Conservation (phyloP, 2,113 vertebrate species). For the Pavo muticus region DNA sequence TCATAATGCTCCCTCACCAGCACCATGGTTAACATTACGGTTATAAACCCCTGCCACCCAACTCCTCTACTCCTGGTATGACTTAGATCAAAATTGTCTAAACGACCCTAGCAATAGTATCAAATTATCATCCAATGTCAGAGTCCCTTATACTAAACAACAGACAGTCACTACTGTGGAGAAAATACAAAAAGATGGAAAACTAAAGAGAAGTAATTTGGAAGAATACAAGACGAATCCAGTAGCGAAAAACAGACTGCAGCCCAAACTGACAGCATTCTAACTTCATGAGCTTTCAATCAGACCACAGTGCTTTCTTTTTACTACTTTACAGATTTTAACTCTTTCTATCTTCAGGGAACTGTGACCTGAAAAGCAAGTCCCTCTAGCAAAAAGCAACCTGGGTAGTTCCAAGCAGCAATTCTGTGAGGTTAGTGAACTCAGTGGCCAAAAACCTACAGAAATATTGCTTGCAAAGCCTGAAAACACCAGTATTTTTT, state of each 20-base stretch:
- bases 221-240: neutral
- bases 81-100: neutral
- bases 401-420: neutral
- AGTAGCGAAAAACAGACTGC: neutral
- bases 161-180: neutral
- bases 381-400: neutral
- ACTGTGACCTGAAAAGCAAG: neutral
- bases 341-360: neutral
- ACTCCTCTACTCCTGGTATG: neutral
- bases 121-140: neutral
- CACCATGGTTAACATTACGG: neutral
- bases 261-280: neutral
- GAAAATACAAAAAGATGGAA: neutral
- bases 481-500: neutral
- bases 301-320: neutral
- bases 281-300: neutral
- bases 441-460: rapidly evolving
- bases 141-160: neutral
- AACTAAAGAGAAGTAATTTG: neutral
- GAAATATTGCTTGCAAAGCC: neutral
- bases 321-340: neutral
- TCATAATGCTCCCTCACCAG: neutral
- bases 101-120: neutral
- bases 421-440: neutral
- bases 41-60: neutral